These are phyloP conservation scores for Eulemur albifrons DNA, from an alignment of 2,797 vertebrate species.

Conservation along the genomic window DNA sequence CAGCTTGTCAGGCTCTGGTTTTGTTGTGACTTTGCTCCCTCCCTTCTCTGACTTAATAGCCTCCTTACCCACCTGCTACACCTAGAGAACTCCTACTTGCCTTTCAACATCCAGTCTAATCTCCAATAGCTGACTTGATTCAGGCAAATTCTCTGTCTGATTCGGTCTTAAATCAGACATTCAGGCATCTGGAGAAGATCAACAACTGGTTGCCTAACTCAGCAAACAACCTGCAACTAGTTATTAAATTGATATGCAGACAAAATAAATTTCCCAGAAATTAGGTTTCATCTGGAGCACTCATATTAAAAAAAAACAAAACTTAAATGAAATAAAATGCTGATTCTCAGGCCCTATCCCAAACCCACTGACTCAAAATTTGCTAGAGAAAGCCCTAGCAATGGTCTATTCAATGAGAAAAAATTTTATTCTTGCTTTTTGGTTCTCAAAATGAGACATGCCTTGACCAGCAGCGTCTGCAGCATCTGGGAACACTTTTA, in stretches of 20 bases:
- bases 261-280: neutral
- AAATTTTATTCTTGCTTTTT: neutral
- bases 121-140: neutral
- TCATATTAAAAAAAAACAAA: neutral
- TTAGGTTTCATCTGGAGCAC: neutral
- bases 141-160: neutral
- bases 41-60: neutral
- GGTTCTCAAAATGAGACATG: neutral
- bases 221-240: neutral
- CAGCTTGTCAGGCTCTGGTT: neutral
- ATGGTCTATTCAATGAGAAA: neutral
- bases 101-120: neutral
- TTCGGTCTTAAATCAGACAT: neutral
- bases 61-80: no score
- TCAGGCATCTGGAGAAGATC: neutral
- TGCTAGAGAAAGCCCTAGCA: neutral
- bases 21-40: neutral
- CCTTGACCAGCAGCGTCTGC: no score
- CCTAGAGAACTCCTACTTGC: neutral
- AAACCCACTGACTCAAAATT: neutral
- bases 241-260: neutral
- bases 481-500: neutral
- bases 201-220: neutral
- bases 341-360: neutral
- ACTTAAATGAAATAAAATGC: slow-evolving; percentile 15